Percentiles rank a stretch among this genome's conserved stretches.
Evolutionary conservation across 2,797 vertebrate genomes (phyloP).

Genomic region (Muscicapa comitata): DNA sequence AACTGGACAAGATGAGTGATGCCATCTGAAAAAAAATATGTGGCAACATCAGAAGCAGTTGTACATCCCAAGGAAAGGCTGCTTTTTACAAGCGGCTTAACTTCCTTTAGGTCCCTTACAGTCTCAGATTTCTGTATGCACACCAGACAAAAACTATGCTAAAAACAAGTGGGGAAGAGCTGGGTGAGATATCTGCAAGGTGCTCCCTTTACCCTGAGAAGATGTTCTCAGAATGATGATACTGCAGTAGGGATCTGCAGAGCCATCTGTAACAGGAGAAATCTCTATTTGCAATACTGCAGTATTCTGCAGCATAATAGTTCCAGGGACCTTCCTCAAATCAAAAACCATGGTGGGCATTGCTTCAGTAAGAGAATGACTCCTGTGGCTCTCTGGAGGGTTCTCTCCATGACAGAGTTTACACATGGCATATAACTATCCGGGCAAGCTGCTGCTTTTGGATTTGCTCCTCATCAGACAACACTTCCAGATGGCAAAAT

Average conservation of each 20-base stretch:
- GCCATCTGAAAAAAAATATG: neutral
- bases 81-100: neutral
- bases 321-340: neutral
- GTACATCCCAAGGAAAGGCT: neutral
- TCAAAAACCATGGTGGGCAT: neutral
- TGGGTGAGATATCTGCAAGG: neutral
- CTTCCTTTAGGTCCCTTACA: neutral
- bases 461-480: constrained; percentile 26
- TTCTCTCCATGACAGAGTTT: neutral
- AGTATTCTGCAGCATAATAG: neutral
- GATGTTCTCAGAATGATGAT: neutral
- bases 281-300: neutral
- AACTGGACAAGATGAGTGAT: neutral
- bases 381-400: neutral
- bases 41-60: neutral
- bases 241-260: neutral
- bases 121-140: neutral
- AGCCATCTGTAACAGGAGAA: neutral
- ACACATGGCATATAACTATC: neutral
- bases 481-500: constrained; percentile 37
- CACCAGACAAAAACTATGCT: neutral
- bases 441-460: constrained; percentile 13
- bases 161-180: neutral
- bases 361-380: neutral
- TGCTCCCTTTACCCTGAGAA: neutral